phyloP scores from a whole-genome alignment of 1,140 invertebrate species.

The Adoxophyes honmai region DNA sequence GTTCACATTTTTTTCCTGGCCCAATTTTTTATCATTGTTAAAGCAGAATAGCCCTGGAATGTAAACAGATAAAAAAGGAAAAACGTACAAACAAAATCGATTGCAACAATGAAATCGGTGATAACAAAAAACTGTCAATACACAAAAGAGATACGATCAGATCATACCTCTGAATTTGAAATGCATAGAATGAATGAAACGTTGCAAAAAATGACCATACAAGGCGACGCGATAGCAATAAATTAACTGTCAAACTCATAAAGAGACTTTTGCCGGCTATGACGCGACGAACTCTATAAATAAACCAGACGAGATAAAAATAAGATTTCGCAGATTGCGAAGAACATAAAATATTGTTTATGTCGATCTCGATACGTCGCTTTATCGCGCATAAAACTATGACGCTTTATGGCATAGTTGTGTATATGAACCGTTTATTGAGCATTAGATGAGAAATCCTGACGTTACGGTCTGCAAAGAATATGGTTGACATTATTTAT shows the following conservation, averaged over 20 bases:
- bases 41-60: too few relatives aligned
- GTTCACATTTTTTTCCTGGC: too few relatives aligned
- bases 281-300: constrained; percentile 12
- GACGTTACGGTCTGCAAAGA: too few relatives aligned
- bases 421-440: constrained; percentile 50
- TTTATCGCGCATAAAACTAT: constrained; percentile 67
- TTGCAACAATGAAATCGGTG: too few relatives aligned
- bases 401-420: constrained; percentile 53
- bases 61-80: too few relatives aligned
- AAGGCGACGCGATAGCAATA: constrained; percentile 30
- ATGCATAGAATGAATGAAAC: constrained; percentile 1
- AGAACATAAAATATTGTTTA: constrained; percentile 71
- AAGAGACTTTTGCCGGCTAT: constrained; percentile 25
- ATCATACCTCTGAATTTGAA: neutral
- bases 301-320: constrained; percentile 46
- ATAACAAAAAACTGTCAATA: neutral
- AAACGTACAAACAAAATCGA: too few relatives aligned
- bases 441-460: too few relatives aligned
- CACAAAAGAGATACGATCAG: neutral
- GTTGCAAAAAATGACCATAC: constrained; percentile 32
- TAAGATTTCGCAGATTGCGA: constrained; percentile 65
- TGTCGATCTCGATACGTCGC: constrained; percentile 61
- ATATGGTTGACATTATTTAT: too few relatives aligned
- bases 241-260: constrained; percentile 47
- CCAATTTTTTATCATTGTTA: too few relatives aligned